Base-by-base conservation (phyloP, 2,113 vertebrate species). In the Plotosus lineatus region DNA sequence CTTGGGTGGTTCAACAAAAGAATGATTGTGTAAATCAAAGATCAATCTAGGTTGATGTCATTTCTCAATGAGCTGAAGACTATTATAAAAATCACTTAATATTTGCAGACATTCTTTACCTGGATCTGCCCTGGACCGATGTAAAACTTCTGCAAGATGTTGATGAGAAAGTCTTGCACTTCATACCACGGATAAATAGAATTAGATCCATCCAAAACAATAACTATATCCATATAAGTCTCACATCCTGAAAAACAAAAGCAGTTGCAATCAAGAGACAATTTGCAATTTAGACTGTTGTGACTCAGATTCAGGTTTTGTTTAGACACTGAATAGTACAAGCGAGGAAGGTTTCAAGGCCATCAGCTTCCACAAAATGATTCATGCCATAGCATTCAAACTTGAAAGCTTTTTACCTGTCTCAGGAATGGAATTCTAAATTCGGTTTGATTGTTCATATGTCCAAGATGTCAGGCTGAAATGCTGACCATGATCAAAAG, bases 111-210 rank as follows among this genome's bases (percentile, higher is more conserved):
- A 76, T 46, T 17, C 44, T 91, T 85, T 78, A 99, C 98, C 94
- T 98, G 98, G 46, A 98, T 99, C 93, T 99, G 98, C 14, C 96
- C 96, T 0, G 97, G 95, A 40, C 96, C 95, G 0, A 99, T 96
- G 85, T 98, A 95, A 82, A 99, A 98, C 88, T 98, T 99, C 58
- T 97, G 94, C 75, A 99, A 89, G 90, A 99, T 95, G 86, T 96
- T 99, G 85, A 98, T 98, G 84, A 99, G 95, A 89, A 99, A 99
- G 85, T 96, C 92, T 82, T 96, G 97, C 12, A 99, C 97, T 83
- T 99, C 97, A 17, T 94, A 95, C 98, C 98, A 99, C 0, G 97
- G 97, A 51, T 99, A 99, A 73, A 99, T 99, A 89, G 97, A 99
- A 91, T 99, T 99, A 77, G 98, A 99, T 4, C 98, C 98, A 0